Evolutionary conservation across 1,140 invertebrate genomes (phyloP).

Genomic region (Sminthurinus signatus): DNA sequence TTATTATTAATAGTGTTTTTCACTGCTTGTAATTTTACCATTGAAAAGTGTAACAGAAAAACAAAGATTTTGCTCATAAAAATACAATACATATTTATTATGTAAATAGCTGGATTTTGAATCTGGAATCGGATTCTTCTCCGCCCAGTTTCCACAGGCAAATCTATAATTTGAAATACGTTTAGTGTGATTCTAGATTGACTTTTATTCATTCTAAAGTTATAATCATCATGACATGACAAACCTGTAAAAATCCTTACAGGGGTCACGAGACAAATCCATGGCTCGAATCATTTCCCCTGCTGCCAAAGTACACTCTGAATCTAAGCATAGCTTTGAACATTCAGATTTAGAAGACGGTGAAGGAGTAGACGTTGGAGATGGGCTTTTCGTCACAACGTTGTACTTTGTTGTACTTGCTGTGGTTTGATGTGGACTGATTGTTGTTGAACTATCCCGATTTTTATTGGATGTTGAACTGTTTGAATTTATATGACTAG

Average conservation of each 20-base stretch:
- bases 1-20: too few relatives aligned
- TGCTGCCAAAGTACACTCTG: background rate
- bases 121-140: slow-evolving; percentile 40
- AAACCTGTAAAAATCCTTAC: slow-evolving; percentile 47
- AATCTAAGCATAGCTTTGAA: background rate
- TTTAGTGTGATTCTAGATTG: too few relatives aligned
- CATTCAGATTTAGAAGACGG: background rate
- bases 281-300: background rate
- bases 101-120: slow-evolving; percentile 45
- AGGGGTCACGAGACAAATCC: slow-evolving; percentile 43
- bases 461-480: background rate
- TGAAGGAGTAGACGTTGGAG: background rate
- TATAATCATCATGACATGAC: too few relatives aligned
- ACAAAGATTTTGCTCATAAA: too few relatives aligned
- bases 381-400: background rate
- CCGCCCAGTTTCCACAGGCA: slow-evolving; percentile 45
- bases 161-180: too few relatives aligned
- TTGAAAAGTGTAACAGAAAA: too few relatives aligned
- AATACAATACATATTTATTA: too few relatives aligned
- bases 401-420: background rate
- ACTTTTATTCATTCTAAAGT: too few relatives aligned
- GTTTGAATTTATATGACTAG: background rate
- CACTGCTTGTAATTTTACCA: too few relatives aligned
- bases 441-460: too few relatives aligned
- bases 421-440: background rate